Conservation (phyloP, 1,140 invertebrate genomes). For the Drosophila lini region DNA sequence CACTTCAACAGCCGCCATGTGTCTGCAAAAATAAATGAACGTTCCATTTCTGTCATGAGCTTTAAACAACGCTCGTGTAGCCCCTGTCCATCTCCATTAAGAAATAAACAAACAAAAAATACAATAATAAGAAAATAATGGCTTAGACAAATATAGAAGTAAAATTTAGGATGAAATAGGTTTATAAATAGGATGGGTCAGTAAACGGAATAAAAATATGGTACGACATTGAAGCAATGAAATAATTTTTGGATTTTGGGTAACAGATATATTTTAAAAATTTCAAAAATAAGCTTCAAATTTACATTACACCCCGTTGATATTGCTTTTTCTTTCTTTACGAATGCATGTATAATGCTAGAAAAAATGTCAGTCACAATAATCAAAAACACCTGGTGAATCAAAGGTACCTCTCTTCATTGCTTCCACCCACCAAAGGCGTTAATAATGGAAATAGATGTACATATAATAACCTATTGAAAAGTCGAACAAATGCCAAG, state of each 20-base stretch:
- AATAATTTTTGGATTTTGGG: no score
- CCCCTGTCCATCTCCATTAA: slow-evolving; percentile 56
- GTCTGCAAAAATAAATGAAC: slow-evolving; percentile 52
- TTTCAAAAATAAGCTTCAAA: neutral
- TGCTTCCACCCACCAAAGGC: slow-evolving; percentile 31
- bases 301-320: neutral
- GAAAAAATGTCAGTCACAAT: slow-evolving; percentile 7
- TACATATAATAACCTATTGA: slow-evolving; percentile 6
- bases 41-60: slow-evolving; percentile 68
- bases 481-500: slow-evolving; percentile 34
- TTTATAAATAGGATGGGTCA: slow-evolving; percentile 8
- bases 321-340: neutral
- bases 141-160: slow-evolving; percentile 25
- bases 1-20: slow-evolving; percentile 8
- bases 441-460: neutral
- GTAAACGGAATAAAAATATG: no score
- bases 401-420: neutral
- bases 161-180: slow-evolving; percentile 1
- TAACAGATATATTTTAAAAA: neutral
- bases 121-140: neutral
- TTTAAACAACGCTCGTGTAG: slow-evolving; percentile 37
- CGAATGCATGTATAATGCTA: neutral
- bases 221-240: no score
- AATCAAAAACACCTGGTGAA: slow-evolving; percentile 20
- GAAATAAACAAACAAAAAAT: slow-evolving; percentile 21